phyloP scores from a whole-genome alignment of 2,113 vertebrate genomes.

The Apeltes quadracus region DNA sequence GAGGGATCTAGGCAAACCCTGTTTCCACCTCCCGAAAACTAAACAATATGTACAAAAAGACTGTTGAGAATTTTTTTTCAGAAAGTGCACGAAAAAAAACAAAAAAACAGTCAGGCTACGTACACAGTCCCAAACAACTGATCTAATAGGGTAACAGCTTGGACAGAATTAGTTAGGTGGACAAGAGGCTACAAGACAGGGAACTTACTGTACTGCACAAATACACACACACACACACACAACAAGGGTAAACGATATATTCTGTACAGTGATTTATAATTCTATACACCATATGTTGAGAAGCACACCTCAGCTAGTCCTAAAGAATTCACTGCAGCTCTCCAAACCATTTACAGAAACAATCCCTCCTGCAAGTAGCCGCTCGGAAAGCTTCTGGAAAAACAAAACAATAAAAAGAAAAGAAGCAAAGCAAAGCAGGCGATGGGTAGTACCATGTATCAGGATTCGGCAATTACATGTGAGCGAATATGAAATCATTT shows the following conservation, averaged over 20 bases:
- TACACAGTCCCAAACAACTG: conserved; percentile 1
- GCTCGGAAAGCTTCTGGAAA: conserved; percentile 33
- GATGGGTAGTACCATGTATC: conserved; percentile 70
- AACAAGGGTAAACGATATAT: conserved; percentile 28
- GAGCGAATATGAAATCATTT: conserved; percentile 20
- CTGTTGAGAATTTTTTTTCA: conserved; percentile 20
- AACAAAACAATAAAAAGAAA: too few relatives aligned
- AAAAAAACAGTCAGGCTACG: conserved; percentile 34
- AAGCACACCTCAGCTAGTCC: conserved; percentile 32
- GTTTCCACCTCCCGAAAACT: conserved; percentile 18
- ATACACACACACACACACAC: conserved; percentile 4
- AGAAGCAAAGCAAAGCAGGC: conserved; percentile 22
- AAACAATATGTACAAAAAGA: conserved; percentile 66
- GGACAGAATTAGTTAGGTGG: conserved; percentile 2
- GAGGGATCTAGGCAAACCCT: conserved; percentile 31
- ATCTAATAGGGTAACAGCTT: conserved; percentile 14
- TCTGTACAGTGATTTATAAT: conserved; percentile 52
- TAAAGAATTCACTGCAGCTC: conserved; percentile 18
- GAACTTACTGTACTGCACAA: conserved; percentile 11
- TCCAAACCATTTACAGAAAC: conserved; percentile 36
- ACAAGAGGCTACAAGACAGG: conserved; percentile 2
- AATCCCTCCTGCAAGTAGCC: conserved; percentile 15
- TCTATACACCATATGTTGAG: conserved; percentile 48
- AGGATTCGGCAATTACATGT: conserved; percentile 38
- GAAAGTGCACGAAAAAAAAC: conserved; percentile 62